Conservation (phyloP, 2,113 vertebrate genomes). For the Laticauda colubrina region DNA sequence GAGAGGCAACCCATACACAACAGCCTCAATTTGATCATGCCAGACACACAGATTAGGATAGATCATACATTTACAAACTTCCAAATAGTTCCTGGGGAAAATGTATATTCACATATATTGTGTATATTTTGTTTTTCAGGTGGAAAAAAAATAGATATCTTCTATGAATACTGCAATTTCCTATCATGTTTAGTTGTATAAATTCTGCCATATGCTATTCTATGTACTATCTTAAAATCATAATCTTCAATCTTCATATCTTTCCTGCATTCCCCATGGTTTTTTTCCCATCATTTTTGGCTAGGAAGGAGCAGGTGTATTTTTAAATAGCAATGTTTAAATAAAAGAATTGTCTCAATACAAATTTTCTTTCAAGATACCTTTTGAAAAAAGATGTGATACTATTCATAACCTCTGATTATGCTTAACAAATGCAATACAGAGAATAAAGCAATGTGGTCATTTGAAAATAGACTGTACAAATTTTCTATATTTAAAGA, state of each 20-base stretch:
- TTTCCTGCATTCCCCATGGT: background rate
- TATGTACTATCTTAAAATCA: background rate
- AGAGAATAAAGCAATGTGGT: background rate
- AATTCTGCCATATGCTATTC: background rate
- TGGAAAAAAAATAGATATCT: background rate
- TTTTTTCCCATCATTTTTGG: background rate
- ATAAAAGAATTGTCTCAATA: background rate
- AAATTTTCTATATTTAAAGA: background rate
- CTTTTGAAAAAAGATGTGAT: background rate
- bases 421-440: background rate
- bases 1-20: background rate
- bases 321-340: background rate
- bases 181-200: background rate
- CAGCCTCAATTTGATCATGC: background rate
- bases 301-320: background rate
- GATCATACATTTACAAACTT: background rate
- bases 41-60: background rate
- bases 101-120: no score
- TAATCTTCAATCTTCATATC: background rate
- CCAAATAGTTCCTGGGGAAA: background rate
- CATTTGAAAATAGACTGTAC: background rate
- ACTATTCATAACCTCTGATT: background rate
- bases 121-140: background rate
- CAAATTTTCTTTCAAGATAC: background rate
- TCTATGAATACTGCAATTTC: background rate